phyloP scores from a whole-genome alignment of 2,113 vertebrate genomes.

The Hippolais icterina region DNA sequence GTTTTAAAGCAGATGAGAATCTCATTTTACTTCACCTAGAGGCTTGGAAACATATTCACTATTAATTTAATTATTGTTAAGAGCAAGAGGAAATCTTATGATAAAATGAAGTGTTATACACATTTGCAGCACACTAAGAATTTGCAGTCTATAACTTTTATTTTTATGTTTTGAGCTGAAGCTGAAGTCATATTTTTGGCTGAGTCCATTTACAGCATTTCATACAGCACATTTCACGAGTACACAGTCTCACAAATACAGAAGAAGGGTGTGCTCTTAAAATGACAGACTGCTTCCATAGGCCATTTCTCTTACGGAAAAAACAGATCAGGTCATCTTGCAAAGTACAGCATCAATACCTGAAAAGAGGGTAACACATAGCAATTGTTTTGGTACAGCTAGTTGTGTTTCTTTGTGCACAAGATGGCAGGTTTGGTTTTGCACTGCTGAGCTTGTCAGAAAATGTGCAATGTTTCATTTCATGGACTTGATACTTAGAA shows the following conservation, averaged over 20 bases:
- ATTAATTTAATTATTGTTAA: background rate
- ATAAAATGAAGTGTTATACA: background rate
- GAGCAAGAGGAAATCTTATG: background rate
- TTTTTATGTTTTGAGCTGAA: background rate
- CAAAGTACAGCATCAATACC: accelerated
- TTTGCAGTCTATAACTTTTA: background rate
- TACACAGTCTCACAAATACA: background rate
- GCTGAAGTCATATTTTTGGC: background rate
- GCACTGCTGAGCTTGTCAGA: background rate
- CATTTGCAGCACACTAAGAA: background rate
- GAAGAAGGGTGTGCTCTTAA: background rate
- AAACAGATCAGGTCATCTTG: background rate
- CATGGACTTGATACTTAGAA: background rate
- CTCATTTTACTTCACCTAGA: background rate
- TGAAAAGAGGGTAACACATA: background rate
- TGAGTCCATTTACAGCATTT: background rate
- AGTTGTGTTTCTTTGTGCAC: background rate
- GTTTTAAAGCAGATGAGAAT: background rate
- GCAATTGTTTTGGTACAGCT: background rate
- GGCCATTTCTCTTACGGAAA: background rate
- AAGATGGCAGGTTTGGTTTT: background rate
- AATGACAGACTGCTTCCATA: background rate
- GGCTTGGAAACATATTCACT: background rate
- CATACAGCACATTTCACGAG: background rate
- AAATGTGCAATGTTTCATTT: background rate